phyloP scores from a whole-genome alignment of 1,140 invertebrate genomes.

The Belonocnema kinseyi region DNA sequence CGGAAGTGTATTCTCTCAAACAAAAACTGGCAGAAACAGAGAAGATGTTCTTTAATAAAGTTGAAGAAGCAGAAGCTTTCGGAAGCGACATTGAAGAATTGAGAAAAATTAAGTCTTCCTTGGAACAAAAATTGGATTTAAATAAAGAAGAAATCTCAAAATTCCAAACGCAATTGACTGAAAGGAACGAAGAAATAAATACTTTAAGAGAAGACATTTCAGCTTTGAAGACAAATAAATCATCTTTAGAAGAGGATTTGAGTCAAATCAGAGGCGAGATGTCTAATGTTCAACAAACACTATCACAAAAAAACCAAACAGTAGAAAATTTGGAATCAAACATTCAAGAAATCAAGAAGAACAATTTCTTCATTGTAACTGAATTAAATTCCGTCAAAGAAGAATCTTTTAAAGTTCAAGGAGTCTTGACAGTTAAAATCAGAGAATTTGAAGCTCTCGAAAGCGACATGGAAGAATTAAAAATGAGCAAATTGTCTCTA shows the following conservation, averaged over 20 bases:
- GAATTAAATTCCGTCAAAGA: constrained; percentile 31
- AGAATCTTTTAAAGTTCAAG: no score
- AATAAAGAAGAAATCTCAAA: no score
- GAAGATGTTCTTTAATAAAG: not conserved
- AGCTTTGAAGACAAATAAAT: not conserved
- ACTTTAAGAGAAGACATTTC: no score
- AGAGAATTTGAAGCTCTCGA: constrained; percentile 45
- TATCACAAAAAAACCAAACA: constrained; percentile 33
- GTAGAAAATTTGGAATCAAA: constrained; percentile 33
- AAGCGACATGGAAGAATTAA: constrained; percentile 46
- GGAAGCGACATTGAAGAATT: constrained; percentile 2
- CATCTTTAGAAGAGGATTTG: constrained; percentile 27
- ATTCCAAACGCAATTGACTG: no score
- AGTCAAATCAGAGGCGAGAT: constrained; percentile 32
- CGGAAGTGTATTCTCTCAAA: not conserved
- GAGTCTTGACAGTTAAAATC: constrained; percentile 34
- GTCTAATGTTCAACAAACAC: constrained; percentile 11
- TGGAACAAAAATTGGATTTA: no score
- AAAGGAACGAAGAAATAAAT: no score
- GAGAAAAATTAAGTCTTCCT: constrained; percentile 17
- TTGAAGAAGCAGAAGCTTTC: not conserved
- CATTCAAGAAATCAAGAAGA: constrained; percentile 37
- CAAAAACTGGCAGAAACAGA: not conserved
- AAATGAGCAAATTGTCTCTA: not conserved
- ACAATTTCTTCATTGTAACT: constrained; percentile 37